A percentile compares a stretch with the other conserved stretches of the same genome.
phyloP scores from a whole-genome alignment of 2,888 invertebrate genomes.

The Lysandra bellargus region DNA sequence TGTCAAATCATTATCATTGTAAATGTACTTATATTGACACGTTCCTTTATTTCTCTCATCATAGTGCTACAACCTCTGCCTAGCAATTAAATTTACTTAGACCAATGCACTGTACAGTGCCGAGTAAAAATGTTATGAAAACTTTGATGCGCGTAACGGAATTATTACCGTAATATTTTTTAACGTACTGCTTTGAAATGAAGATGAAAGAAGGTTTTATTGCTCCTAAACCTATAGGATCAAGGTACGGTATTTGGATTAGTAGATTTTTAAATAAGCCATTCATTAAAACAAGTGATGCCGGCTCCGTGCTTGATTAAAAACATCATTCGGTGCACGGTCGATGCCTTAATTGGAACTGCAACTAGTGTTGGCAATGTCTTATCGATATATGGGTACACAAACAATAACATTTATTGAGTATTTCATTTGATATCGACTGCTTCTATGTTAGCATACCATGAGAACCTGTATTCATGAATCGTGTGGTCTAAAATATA shows the following conservation, averaged over 20 bases:
- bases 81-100: constrained; percentile 20
- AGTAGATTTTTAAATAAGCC: constrained; percentile 42
- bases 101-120: constrained; percentile 8
- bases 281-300: constrained; percentile 55
- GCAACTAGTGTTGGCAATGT: constrained; percentile 49
- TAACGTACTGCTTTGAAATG: constrained; percentile 31
- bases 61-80: constrained; percentile 1
- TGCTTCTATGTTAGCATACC: too few species aligned
- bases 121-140: constrained; percentile 29
- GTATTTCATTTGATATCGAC: too few species aligned
- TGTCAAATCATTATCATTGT: too few species aligned
- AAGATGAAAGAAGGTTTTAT: constrained; percentile 41
- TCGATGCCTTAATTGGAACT: constrained; percentile 78
- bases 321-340: constrained; percentile 74
- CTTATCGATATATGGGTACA: constrained; percentile 38
- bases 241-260: constrained; percentile 40
- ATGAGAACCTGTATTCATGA: too few species aligned
- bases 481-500: too few species aligned
- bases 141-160: constrained; percentile 27
- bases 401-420: background rate
- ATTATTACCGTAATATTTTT: constrained; percentile 32
- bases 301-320: constrained; percentile 72
- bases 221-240: constrained; percentile 38
- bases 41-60: background rate
- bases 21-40: background rate